Evolutionary conservation across 1,140 invertebrate species (phyloP).

Genomic region (Ceratosolen solmsi): DNA sequence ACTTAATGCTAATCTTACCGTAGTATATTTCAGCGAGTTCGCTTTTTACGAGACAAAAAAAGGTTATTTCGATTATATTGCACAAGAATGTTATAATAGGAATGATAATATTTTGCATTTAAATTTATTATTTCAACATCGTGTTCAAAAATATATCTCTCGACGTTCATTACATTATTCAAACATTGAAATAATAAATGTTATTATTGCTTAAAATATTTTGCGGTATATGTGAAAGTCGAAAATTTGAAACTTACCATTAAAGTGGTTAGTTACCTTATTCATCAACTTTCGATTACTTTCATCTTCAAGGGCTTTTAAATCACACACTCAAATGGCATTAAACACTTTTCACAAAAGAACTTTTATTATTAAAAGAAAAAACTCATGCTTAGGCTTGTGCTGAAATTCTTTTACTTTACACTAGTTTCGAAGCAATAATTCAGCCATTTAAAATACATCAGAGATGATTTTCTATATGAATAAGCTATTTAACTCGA

Average conservation of each 20-base stretch:
- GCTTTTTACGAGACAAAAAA: neutral
- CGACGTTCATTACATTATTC: neutral
- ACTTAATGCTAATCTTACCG: neutral
- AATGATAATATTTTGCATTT: neutral
- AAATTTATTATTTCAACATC: neutral
- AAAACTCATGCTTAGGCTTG: no score
- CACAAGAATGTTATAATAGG: neutral
- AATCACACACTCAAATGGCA: neutral
- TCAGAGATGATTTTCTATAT: no score
- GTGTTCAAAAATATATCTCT: neutral
- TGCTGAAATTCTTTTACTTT: no score
- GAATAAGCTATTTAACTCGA: no score
- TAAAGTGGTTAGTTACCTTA: neutral
- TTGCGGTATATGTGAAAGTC: neutral
- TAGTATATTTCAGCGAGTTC: neutral
- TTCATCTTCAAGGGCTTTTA: neutral
- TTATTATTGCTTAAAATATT: neutral
- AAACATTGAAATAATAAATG: neutral
- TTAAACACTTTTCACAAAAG: neutral
- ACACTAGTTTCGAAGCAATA: no score
- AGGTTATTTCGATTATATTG: neutral
- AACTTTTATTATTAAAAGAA: no score
- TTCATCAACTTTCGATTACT: neutral
- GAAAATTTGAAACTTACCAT: neutral
- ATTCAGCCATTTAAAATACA: no score